Percentiles rank a stretch among this genome's conserved stretches.
These are phyloP conservation scores for Diaperis boleti DNA, from an alignment of 2,888 invertebrate species.

Conservation along the genomic window DNA sequence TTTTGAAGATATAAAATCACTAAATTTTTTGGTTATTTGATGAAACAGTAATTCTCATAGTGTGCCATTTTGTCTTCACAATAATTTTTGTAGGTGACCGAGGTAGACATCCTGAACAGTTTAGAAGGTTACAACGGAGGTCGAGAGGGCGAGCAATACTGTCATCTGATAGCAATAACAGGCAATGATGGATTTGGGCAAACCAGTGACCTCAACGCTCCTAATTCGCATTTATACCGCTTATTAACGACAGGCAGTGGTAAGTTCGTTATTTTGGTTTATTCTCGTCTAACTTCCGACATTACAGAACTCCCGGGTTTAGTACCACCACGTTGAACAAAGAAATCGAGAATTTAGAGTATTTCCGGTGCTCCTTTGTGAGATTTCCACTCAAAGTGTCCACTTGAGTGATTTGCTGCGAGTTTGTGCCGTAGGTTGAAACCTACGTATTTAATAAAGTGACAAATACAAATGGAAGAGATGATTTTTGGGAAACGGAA, in stretches of 20 bases:
- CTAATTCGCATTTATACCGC: slow-evolving; percentile 61
- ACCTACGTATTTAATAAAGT: slow-evolving; percentile 51
- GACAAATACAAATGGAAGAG: slow-evolving; percentile 22
- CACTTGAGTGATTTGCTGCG: slow-evolving; percentile 50
- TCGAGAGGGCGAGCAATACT: slow-evolving; percentile 44
- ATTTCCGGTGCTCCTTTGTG: slow-evolving; percentile 52
- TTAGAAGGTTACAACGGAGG: slow-evolving; percentile 32
- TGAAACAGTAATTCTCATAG: no score
- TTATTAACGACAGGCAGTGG: slow-evolving; percentile 62
- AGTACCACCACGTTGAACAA: slow-evolving; percentile 61
- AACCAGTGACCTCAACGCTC: slow-evolving; percentile 44
- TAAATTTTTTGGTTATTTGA: no score
- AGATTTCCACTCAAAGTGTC: slow-evolving; percentile 49
- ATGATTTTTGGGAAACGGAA: slow-evolving; percentile 29
- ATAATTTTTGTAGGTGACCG: slow-evolving; percentile 37
- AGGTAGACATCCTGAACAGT: slow-evolving; percentile 36
- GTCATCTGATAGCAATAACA: slow-evolving; percentile 40
- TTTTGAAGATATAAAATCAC: no score
- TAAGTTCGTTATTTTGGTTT: no score
- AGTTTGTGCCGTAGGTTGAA: slow-evolving; percentile 58
- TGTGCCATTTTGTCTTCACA: not conserved
- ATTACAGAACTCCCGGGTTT: slow-evolving; percentile 55
- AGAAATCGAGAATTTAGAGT: slow-evolving; percentile 42
- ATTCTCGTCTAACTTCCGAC: no score
- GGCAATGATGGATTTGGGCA: slow-evolving; percentile 40